Conservation (phyloP, 2,888 invertebrate genomes). For the Phortica okadai region DNA sequence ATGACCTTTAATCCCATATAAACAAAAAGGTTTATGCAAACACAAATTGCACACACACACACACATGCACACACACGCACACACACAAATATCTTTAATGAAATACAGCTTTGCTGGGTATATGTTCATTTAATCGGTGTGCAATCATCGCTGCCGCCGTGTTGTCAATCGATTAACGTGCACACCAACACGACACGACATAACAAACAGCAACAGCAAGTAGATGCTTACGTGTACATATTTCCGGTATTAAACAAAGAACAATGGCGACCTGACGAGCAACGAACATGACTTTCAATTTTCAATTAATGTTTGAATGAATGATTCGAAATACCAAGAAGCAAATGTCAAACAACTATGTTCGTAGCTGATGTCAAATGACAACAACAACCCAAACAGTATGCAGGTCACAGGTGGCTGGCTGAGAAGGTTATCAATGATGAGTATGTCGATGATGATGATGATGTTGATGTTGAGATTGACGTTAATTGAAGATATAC, state of each 20-base stretch:
- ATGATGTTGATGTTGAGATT: neutral
- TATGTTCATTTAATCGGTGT: slow-evolving; percentile 50
- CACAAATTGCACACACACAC: slow-evolving; percentile 16
- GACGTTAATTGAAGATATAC: slow-evolving; percentile 36
- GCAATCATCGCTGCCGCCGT: slow-evolving; percentile 34
- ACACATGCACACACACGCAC: neutral
- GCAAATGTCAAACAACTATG: slow-evolving; percentile 16
- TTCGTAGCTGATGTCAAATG: neutral
- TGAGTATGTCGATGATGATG: neutral
- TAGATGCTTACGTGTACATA: slow-evolving; percentile 39
- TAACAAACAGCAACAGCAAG: neutral
- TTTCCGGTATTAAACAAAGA: slow-evolving; percentile 64
- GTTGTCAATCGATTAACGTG: slow-evolving; percentile 9
- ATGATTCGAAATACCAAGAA: slow-evolving; percentile 41
- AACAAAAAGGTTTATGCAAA: slow-evolving; percentile 18
- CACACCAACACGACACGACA: neutral
- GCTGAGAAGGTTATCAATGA: neutral
- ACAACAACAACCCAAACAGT: neutral
- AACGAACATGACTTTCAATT: slow-evolving; percentile 48
- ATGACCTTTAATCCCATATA: slow-evolving; percentile 36
- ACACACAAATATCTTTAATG: neutral
- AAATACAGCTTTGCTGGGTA: neutral
- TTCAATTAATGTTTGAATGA: slow-evolving; percentile 58
- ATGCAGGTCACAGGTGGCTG: neutral
- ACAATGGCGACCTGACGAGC: slow-evolving; percentile 40